Conservation (phyloP, 2,113 vertebrate species). For the Pseudorhombus dupliciocellatus region DNA sequence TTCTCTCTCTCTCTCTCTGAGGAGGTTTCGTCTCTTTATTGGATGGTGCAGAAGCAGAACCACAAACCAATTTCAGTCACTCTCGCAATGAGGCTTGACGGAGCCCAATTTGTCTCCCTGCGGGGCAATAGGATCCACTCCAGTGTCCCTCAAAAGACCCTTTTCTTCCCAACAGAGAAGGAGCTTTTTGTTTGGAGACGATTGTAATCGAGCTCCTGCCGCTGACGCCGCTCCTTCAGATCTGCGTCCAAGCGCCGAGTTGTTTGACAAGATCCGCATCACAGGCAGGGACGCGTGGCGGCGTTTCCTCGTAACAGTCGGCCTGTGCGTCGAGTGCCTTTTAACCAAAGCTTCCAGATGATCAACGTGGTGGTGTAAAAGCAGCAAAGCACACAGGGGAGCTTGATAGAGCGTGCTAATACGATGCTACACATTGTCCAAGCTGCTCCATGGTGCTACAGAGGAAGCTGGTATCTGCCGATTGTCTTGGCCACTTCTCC, state of each 20-base stretch:
- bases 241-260: neutral
- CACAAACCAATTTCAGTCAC: slow-evolving; percentile 77
- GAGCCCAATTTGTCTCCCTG: slow-evolving; percentile 74
- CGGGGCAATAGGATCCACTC: slow-evolving; percentile 71
- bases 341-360: slow-evolving; percentile 62
- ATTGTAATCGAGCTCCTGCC: slow-evolving; percentile 51
- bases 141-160: slow-evolving; percentile 67
- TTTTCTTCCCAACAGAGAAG: slow-evolving; percentile 59
- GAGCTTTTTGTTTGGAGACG: slow-evolving; percentile 64
- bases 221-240: slow-evolving; percentile 43
- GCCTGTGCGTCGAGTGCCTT: slow-evolving; percentile 72
- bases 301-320: slow-evolving; percentile 55
- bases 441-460: slow-evolving; percentile 68
- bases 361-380: slow-evolving; percentile 21
- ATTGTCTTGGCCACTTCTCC: slow-evolving; percentile 32
- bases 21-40: slow-evolving; percentile 74
- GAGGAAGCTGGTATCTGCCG: slow-evolving; percentile 41
- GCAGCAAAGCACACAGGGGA: slow-evolving; percentile 56
- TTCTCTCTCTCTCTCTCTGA: slow-evolving; percentile 34
- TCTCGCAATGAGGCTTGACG: slow-evolving; percentile 76
- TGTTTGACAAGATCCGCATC: neutral
- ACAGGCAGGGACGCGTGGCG: slow-evolving; percentile 3
- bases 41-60: slow-evolving; percentile 73
- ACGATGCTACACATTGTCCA: neutral
- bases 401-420: slow-evolving; percentile 12